Evolutionary conservation across 35 echinoderm and acorn worm species (phyloP), one percentile per base, ranked within the genome.

Genomic region (Hemicentrotus pulcherrimus): DNA sequence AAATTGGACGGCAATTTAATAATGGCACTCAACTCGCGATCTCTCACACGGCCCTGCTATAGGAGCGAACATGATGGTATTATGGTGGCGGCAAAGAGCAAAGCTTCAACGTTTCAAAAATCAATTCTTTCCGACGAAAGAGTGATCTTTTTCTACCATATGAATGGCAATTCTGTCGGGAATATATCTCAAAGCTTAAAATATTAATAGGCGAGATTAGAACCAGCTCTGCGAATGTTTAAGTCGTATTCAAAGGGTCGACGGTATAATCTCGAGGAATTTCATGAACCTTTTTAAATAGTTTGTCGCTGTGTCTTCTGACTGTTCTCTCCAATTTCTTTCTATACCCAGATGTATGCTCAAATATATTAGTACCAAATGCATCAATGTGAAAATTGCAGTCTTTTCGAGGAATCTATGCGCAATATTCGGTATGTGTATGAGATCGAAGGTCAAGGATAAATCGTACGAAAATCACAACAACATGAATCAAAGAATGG

Each of bases 101-200:
- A 78, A 78, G 65, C 28, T 22, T 30, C 65, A 78, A 78, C 65
- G 65, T 78, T 78, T n/a, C 65, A 78, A 78, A 59, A 78, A 78
- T 78, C 65, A 78, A 78, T 78, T 78, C 65, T 78, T 78, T n/a
- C 18, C 65, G 65, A 78, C n/a, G 65, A 78, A 78, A 78, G 65
- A 78, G 65, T n/a, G 65, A 28, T 78, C 65, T 28, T 78, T 28
- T 78, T 22, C 65, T 7, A 78, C 9, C 24, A 28, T 18, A 78
- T 78, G 65, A 78, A 78, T 28, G 19, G 19, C 9, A 22, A 28
- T 28, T 24, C 19, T 78, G 24, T 22, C 4, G 28, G 65, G 65
- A 78, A 22, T 78, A 28, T 28, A 22, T 7, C 15, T 78, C 19
- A 4, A 78, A 22, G 19, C 19, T 78, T 78, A 78, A 28, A 3